Evolutionary conservation across 92 coral and sea anemone genomes (phyloP), one percentile per base, ranked within the genome.

Genomic region (Palythoa caribaeorum): DNA sequence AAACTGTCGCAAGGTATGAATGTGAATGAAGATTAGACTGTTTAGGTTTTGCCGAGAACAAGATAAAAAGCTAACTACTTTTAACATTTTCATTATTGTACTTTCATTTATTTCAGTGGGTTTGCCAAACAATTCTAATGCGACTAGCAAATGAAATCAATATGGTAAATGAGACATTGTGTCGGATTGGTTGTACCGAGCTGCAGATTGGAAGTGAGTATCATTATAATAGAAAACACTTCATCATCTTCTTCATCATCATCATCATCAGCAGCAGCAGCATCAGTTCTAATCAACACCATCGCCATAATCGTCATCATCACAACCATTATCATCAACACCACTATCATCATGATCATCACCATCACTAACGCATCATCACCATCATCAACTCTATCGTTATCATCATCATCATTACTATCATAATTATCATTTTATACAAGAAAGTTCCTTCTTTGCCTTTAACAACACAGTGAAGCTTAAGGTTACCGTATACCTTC

Each of bases 131-230:
- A 12, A 92, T 97, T 28, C 90, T 97, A 73, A 88, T 91, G 62
- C 96, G 96, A 28, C 92, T 97, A 47, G 98, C 96, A 40, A 91
- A 92, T 53, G 96, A 97, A 92, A 97, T 97, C 50, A 96, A 91
- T 85, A 83, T 95, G 16, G 94, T 97, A 36, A 95, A 97, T 40
- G 96, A 94, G 15, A 88, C 87, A 10, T 79, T 97, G 40, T 93
- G 94, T 77, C 88, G 94, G 65, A 95, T 95, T 89, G 98, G 99
- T 2, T 95, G 98, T 39, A 91, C 95, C 10, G 99, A 97, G 73
- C 93, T 95, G 52, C 97, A 97, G 88, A 90, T 97, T 36, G 98
- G 99, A 66, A 89, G 99, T 97, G 80, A 91, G 98, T 91, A 51
- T 13, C 36, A 19, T 9, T 8, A 44, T 44, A 44, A 44, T 44